Evolutionary conservation across 2,797 vertebrate genomes (phyloP).

Genomic region (Delichon dasypus): DNA sequence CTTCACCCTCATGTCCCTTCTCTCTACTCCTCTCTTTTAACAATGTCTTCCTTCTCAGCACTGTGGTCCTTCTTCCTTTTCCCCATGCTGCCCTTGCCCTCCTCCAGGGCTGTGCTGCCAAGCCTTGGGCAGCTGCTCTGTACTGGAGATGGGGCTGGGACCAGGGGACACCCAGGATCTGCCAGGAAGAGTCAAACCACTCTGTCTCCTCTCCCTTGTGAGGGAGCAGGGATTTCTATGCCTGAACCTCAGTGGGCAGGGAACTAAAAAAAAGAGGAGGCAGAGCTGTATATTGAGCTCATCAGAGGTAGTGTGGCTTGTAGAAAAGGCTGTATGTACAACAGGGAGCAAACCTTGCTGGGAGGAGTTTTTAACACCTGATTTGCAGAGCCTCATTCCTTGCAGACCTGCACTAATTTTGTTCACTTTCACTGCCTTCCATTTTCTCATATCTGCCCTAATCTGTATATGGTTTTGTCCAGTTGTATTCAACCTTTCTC

Average conservation of each 20-base stretch:
- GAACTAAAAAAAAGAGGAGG: neutral
- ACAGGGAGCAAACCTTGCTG: neutral
- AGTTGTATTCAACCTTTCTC: neutral
- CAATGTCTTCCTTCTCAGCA: neutral
- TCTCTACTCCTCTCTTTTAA: neutral
- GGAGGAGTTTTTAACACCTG: neutral
- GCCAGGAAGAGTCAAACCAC: rapidly evolving
- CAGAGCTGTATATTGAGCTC: neutral
- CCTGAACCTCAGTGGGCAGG: neutral
- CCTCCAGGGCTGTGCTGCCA: neutral
- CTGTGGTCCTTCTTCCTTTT: neutral
- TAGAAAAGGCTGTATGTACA: neutral
- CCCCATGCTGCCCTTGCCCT: neutral
- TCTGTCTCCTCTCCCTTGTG: neutral
- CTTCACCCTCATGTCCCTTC: neutral
- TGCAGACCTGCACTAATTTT: neutral
- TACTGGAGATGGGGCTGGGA: neutral
- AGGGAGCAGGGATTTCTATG: neutral
- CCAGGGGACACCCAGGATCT: neutral
- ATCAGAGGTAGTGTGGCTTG: neutral
- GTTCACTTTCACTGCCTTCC: neutral
- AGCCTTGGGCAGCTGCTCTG: neutral
- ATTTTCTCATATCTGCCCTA: neutral
- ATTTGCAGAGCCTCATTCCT: neutral
- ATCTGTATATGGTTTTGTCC: neutral